phyloP scores from a whole-genome alignment of 92 coral and sea anemone species.

The Epizoanthus scotinus region DNA sequence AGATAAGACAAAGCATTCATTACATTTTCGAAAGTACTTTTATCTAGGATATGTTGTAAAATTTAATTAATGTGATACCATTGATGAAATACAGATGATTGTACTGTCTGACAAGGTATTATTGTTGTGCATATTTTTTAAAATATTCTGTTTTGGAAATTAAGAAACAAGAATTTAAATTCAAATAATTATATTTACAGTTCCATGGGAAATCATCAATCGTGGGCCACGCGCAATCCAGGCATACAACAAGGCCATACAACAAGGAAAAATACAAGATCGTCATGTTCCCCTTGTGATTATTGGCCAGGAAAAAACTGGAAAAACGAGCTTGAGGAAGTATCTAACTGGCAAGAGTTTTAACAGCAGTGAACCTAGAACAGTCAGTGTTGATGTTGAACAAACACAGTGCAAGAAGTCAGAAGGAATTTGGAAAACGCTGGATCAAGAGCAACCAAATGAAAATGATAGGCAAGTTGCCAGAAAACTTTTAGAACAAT shows the following conservation, averaged over 20 bases:
- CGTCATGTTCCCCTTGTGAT: slow-evolving; percentile 18
- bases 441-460: not conserved
- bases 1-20: too few relatives aligned
- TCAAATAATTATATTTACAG: not conserved
- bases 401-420: not conserved
- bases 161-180: too few relatives aligned
- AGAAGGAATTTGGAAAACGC: slow-evolving; percentile 1
- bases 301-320: slow-evolving; percentile 34
- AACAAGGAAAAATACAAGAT: slow-evolving; percentile 22
- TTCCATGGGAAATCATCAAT: not conserved
- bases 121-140: too few relatives aligned
- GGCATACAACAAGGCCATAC: slow-evolving; percentile 26
- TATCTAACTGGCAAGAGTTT: slow-evolving; percentile 10
- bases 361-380: slow-evolving; percentile 3
- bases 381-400: slow-evolving; percentile 14
- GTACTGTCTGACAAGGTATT: too few relatives aligned
- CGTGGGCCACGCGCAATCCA: slow-evolving; percentile 12
- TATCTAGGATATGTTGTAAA: too few relatives aligned
- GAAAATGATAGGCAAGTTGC: slow-evolving; percentile 6
- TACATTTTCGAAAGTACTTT: too few relatives aligned
- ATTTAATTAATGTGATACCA: too few relatives aligned
- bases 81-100: too few relatives aligned
- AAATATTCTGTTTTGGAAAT: too few relatives aligned
- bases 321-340: slow-evolving; percentile 20
- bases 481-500: not conserved